Evolutionary conservation across 2,113 vertebrate genomes (phyloP), one percentile per base, ranked within the genome.

Genomic region (Plecotus auritus): DNA sequence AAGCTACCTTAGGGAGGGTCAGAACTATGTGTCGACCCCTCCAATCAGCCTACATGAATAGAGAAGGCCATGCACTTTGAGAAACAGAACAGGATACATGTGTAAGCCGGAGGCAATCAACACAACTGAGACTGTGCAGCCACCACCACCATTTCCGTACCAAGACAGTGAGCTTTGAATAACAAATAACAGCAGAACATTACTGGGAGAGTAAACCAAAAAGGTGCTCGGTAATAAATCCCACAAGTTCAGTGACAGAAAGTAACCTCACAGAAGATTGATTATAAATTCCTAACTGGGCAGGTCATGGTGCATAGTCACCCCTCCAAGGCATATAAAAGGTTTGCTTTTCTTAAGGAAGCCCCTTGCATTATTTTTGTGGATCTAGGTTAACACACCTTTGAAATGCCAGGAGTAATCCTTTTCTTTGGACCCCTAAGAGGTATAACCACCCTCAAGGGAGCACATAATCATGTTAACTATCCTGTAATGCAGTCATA

Each of bases 21-120:
- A 59, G 42, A 45, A 59, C 30, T 77, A 8, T 5, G 1, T 47
- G 5, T n/a, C 47, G 14, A 73, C 22, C 17, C 23, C 7, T 14
- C 30, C 0, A 17, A 22, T 6, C 1, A 23, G 81, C 4, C 26
- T 1, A n/a, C 2, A n/a, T 49, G 26, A 78, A 8, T 12, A 37
- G 23, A 61, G 59, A 67, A 30, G 35, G 26, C 2, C 22, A 26
- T 23, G 23, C 12, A 7, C 61, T 35, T 67, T 51, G 70, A 85
- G 20, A 64, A 80, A 42, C 2, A 28, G 35, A 37, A 23, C 16
- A 61, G 14, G 3, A 20, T 64, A 18, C 9, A 9, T 37, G 23
- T 0, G 30, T 59, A 22, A 51, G 22, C 2, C 2, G 32, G 18
- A 59, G 16, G 18, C 74, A 42, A 74, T 47, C 0, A 6, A 35